These are phyloP conservation scores for Chironex yamaguchii DNA, from an alignment of 30 jellyfish, hydroid and myxozoan genomes.

Conservation along the genomic window DNA sequence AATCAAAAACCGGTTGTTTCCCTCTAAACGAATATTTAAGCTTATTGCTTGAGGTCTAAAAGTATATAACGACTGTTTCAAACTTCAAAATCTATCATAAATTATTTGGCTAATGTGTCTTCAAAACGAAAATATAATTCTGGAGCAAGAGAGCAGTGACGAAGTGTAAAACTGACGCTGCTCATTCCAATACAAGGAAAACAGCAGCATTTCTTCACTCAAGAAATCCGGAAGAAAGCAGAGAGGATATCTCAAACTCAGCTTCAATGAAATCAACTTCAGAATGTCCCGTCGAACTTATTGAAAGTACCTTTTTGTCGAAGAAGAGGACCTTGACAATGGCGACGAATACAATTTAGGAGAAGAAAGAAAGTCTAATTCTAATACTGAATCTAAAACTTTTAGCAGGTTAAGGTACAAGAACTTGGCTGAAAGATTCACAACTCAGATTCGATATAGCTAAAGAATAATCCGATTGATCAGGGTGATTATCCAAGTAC, in stretches of 20 bases:
- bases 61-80: constrained; percentile 14
- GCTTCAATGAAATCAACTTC: neutral
- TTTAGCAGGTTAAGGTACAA: too few species aligned
- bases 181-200: neutral
- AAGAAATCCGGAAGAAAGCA: neutral
- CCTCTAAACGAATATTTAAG: too few species aligned
- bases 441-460: too few species aligned
- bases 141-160: too few species aligned
- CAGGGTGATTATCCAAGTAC: too few species aligned
- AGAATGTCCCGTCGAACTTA: constrained; percentile 1
- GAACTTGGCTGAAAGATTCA: too few species aligned
- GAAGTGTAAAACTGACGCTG: neutral
- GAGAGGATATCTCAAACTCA: neutral
- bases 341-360: too few species aligned
- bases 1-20: neutral
- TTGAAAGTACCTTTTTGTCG: neutral
- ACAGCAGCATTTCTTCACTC: neutral
- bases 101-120: too few species aligned
- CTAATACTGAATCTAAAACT: too few species aligned
- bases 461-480: too few species aligned
- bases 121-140: too few species aligned
- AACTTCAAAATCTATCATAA: neutral
- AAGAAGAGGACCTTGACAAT: neutral
- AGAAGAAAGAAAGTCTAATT: too few species aligned
- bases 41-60: neutral